Evolutionary conservation across 64 coral and sea anemone species (phyloP).

Genomic region (Exaiptasia diaphana): DNA sequence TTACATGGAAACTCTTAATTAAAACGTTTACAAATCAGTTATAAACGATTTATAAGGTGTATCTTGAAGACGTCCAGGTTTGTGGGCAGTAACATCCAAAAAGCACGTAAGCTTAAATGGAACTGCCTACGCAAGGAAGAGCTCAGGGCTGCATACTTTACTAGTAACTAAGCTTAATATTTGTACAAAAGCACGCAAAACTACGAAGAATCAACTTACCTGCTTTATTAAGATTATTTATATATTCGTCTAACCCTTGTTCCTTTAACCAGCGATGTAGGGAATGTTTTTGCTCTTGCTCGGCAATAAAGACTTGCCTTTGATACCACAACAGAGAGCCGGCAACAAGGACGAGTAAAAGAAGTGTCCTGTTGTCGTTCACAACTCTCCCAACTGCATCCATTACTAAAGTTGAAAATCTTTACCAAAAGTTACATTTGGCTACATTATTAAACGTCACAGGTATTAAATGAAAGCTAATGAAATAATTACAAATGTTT

Average conservation of each 20-base stretch:
- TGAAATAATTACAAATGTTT: no score
- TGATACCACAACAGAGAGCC: slow-evolving; percentile 24
- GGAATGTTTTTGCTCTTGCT: slow-evolving; percentile 4
- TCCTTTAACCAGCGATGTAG: slow-evolving; percentile 34
- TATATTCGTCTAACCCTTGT: slow-evolving; percentile 28
- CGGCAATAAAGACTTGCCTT: slow-evolving; percentile 2
- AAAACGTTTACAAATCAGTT: background rate
- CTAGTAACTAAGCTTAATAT: background rate
- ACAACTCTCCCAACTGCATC: no score
- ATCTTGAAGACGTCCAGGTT: no score
- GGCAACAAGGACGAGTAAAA: background rate
- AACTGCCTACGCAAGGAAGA: background rate
- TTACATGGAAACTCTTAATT: background rate
- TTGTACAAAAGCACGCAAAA: background rate
- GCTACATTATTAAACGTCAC: no score
- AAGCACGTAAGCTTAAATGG: no score
- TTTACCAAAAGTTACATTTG: no score
- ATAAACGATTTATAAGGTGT: background rate
- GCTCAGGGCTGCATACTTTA: background rate
- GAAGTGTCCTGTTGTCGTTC: background rate
- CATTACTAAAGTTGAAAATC: no score
- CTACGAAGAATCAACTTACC: background rate
- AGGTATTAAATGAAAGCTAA: no score
- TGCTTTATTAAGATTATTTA: slow-evolving; percentile 34
- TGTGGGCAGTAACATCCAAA: background rate